These are phyloP conservation scores for Willisornis vidua DNA, from an alignment of 2,113 vertebrate species.

Conservation along the genomic window DNA sequence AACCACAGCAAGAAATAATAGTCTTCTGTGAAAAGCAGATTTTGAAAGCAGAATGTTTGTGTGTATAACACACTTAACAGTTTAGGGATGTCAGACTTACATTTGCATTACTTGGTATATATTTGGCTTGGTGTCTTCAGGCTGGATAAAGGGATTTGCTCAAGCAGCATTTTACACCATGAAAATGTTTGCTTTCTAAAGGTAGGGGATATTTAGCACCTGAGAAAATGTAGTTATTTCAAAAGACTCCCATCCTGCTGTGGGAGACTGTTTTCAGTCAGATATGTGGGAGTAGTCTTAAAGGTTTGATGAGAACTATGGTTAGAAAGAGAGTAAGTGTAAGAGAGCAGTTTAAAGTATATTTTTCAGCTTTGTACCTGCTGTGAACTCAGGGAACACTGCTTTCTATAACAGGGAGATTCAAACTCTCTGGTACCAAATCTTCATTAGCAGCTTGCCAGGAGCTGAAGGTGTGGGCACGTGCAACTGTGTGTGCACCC, in stretches of 20 bases:
- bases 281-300: not conserved
- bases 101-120: not conserved
- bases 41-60: conserved; percentile 18
- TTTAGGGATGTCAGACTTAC: not conserved
- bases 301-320: not conserved
- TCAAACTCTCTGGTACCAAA: not conserved
- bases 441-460: not conserved
- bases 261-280: not conserved
- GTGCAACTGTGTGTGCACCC: not conserved
- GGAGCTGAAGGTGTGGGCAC: not conserved
- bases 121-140: not conserved
- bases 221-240: not conserved
- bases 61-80: not conserved
- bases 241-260: not conserved
- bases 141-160: not conserved
- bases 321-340: not conserved
- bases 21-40: not conserved
- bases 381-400: not conserved
- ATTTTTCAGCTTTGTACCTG: not conserved
- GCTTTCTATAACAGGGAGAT: not conserved
- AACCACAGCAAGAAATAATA: not conserved
- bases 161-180: not conserved
- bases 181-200: not conserved
- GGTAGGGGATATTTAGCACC: not conserved
- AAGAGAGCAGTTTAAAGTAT: not conserved